A percentile compares a stretch with the other conserved stretches of the same genome.
Evolutionary conservation across 1,140 invertebrate genomes (phyloP).

Genomic region (Atta texana): DNA sequence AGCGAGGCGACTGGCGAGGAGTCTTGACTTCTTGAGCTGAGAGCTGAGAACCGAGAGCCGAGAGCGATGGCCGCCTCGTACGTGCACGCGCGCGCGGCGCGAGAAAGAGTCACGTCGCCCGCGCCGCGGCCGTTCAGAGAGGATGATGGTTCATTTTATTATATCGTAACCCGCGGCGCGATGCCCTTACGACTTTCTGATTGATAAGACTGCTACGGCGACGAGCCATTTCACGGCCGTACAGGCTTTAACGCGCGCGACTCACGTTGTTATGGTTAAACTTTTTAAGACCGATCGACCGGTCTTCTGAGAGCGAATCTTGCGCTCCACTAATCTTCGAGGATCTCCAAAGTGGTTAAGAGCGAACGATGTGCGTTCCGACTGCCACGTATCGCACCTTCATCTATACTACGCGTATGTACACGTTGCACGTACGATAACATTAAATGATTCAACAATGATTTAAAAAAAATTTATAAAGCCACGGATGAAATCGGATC

Average conservation of each 20-base stretch:
- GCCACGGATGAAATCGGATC: constrained; percentile 1
- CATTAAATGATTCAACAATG: constrained; percentile 20
- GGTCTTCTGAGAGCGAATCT: constrained; percentile 36
- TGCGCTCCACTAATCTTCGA: constrained; percentile 43
- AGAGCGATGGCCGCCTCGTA: constrained; percentile 38
- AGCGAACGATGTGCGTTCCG: neutral
- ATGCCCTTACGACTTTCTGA: constrained; percentile 75
- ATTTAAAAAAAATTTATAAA: constrained; percentile 1
- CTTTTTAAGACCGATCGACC: constrained; percentile 53
- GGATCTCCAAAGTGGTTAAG: constrained; percentile 41
- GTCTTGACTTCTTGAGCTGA: too few relatives aligned
- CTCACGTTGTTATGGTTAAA: constrained; percentile 33
- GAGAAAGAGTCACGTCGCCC: constrained; percentile 36
- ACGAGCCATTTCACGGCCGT: constrained; percentile 64
- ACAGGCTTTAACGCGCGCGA: constrained; percentile 37
- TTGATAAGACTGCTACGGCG: constrained; percentile 75
- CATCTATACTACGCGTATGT: neutral
- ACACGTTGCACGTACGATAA: constrained; percentile 17
- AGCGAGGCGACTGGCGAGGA: neutral
- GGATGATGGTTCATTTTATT: constrained; percentile 78
- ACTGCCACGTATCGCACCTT: constrained; percentile 24
- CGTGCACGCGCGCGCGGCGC: constrained; percentile 2
- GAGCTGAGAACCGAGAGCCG: neutral
- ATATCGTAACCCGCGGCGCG: constrained; percentile 77
- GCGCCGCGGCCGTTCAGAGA: neutral